These are phyloP conservation scores for Papilio polytes DNA, from an alignment of 1,140 invertebrate species.

Conservation along the genomic window DNA sequence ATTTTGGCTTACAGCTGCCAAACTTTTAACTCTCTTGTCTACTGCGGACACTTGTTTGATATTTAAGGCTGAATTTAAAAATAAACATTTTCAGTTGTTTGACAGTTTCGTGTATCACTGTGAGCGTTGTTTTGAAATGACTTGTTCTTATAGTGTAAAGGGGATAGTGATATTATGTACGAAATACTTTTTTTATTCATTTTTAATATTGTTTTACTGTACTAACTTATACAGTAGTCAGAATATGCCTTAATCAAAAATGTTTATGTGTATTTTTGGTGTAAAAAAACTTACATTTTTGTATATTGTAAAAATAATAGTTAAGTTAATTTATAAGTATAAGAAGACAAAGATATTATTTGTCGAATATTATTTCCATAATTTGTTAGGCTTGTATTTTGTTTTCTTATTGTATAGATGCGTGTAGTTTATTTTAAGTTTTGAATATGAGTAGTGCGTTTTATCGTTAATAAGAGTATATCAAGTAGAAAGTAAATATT, in stretches of 20 bases:
- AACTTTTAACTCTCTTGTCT: conserved; percentile 24
- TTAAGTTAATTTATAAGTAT: background rate
- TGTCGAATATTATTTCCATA: background rate
- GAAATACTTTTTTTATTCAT: background rate
- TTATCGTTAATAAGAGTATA: background rate
- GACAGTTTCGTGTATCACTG: conserved; percentile 1
- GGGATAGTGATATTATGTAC: background rate
- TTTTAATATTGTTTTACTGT: background rate
- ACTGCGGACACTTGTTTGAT: background rate
- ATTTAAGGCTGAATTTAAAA: conserved; percentile 21
- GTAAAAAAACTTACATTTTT: background rate
- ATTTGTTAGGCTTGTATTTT: background rate
- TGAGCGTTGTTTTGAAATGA: conserved; percentile 4
- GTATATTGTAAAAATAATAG: background rate
- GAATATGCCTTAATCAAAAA: background rate
- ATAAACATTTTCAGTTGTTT: conserved; percentile 24
- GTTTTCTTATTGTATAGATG: background rate
- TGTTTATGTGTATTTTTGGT: background rate
- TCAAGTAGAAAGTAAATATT: background rate
- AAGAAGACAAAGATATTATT: background rate
- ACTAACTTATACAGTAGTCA: background rate
- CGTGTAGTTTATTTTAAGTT: background rate
- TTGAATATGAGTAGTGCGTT: background rate
- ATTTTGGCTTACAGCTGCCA: conserved; percentile 20
- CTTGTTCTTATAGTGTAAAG: background rate